phyloP scores from a whole-genome alignment of 2,888 invertebrate genomes.

The Dioctria rufipes region DNA sequence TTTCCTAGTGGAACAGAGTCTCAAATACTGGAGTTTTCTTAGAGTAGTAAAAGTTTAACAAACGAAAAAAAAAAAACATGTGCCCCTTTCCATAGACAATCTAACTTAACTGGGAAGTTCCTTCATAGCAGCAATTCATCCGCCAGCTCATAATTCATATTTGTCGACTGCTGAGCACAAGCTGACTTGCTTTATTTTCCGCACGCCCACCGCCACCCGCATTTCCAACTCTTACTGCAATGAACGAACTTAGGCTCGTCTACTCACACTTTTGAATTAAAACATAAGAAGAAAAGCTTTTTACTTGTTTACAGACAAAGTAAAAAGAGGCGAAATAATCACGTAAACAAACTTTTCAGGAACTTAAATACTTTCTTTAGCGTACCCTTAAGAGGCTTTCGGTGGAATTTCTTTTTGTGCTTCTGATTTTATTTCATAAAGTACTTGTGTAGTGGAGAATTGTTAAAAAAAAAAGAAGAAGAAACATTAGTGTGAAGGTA shows the following conservation, averaged over 20 bases:
- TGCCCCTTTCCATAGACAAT: background rate
- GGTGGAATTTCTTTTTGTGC: constrained; percentile 40
- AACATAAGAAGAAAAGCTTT: constrained; percentile 49
- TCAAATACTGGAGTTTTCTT: background rate
- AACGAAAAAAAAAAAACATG: constrained; percentile 8
- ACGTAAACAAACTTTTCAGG: constrained; percentile 48
- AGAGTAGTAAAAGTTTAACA: constrained; percentile 21
- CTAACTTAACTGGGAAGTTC: constrained; percentile 37
- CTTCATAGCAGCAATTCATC: constrained; percentile 16
- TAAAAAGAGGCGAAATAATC: constrained; percentile 40
- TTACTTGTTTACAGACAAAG: constrained; percentile 34
- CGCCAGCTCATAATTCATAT: constrained; percentile 44
- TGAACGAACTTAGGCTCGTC: background rate
- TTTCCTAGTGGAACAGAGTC: background rate
- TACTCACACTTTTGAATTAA: constrained; percentile 34
- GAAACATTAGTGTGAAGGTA: too few species aligned
- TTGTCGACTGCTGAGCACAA: constrained; percentile 41
- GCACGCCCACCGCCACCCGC: background rate
- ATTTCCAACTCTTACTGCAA: background rate
- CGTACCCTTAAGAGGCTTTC: constrained; percentile 42
- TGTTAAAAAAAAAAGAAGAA: background rate
- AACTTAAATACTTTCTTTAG: constrained; percentile 45
- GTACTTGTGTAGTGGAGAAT: constrained; percentile 34
- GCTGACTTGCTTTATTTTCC: constrained; percentile 17
- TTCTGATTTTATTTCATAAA: constrained; percentile 43